These are phyloP conservation scores for Saccopteryx bilineata DNA, from an alignment of 2,113 vertebrate species.

Conservation along the genomic window DNA sequence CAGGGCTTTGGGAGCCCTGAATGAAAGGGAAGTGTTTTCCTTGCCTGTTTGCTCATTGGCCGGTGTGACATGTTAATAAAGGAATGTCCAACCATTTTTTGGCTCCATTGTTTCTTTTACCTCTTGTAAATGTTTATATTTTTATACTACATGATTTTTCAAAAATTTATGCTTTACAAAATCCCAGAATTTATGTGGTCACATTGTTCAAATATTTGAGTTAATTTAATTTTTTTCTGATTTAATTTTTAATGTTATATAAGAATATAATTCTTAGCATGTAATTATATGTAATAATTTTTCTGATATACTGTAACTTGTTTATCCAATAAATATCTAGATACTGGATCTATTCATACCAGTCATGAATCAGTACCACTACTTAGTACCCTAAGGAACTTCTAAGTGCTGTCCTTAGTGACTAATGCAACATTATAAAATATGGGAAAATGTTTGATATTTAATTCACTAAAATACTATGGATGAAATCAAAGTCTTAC, in stretches of 20 bases:
- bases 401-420: not conserved
- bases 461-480: not conserved
- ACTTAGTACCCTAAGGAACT: not conserved
- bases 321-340: not conserved
- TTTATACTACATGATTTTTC: not conserved
- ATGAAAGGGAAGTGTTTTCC: too few relatives aligned
- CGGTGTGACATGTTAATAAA: too few relatives aligned
- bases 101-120: not conserved
- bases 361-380: not conserved
- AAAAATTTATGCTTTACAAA: not conserved
- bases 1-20: too few relatives aligned
- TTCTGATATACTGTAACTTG: not conserved
- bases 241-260: constrained; percentile 6
- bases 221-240: not conserved
- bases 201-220: not conserved
- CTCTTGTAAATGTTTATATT: not conserved
- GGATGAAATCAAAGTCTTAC: not conserved
- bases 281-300: not conserved
- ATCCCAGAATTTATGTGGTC: not conserved
- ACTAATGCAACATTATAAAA: not conserved
- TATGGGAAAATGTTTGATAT: not conserved
- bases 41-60: too few relatives aligned
- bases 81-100: too few relatives aligned
- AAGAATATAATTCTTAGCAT: not conserved
- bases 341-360: not conserved